Conservation (phyloP, 2,113 vertebrate genomes). For the Leptobrachium ailaonicum region DNA sequence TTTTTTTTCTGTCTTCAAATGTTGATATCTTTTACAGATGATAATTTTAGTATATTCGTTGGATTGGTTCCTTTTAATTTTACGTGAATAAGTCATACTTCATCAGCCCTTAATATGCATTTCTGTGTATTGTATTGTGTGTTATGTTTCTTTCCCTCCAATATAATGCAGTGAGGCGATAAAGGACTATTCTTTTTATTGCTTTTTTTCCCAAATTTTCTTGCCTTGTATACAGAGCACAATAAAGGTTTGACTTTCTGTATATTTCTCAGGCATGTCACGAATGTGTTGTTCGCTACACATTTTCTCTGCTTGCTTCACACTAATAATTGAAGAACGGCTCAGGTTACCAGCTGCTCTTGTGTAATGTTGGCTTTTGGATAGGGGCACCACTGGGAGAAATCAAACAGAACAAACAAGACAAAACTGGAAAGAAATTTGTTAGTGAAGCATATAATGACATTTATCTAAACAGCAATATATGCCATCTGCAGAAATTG, state of each 20-base stretch:
- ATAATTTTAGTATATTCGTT: no score
- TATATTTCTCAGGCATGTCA: slow-evolving; percentile 12
- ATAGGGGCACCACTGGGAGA: slow-evolving; percentile 34
- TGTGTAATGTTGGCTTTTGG: slow-evolving; percentile 33
- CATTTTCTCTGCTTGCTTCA: slow-evolving; percentile 22
- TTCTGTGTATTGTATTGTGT: no score
- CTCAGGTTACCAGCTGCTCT: slow-evolving; percentile 43
- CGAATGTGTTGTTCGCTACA: neutral
- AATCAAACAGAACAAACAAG: slow-evolving; percentile 40
- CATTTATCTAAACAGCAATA: slow-evolving; percentile 34
- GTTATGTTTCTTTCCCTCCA: no score
- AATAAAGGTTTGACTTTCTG: neutral
- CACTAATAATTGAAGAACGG: slow-evolving; percentile 27
- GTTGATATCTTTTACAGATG: no score
- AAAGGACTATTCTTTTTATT: neutral
- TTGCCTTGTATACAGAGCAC: neutral
- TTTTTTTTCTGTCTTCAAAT: no score
- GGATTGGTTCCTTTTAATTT: no score
- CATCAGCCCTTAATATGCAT: no score
- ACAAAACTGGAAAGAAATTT: slow-evolving; percentile 33
- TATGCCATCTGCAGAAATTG: slow-evolving; percentile 32
- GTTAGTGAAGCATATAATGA: slow-evolving; percentile 37
- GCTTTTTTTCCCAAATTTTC: neutral
- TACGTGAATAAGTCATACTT: no score
- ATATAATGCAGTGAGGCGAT: neutral